phyloP scores from a whole-genome alignment of 2,113 vertebrate species.

The Plectropomus leopardus region DNA sequence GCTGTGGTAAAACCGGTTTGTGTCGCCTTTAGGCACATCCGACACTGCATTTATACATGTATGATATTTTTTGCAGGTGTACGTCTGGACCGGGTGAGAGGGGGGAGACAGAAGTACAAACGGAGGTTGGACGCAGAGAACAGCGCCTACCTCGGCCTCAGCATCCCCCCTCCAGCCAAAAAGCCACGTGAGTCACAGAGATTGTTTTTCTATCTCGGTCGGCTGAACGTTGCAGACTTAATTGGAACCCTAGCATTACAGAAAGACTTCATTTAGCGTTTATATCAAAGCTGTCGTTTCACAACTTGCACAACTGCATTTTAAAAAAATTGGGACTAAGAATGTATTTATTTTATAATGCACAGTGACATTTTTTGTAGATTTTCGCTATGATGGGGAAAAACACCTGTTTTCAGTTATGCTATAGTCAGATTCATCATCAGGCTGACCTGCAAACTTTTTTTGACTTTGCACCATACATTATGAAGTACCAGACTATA shows the following conservation, averaged over 20 bases:
- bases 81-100: conserved; percentile 96
- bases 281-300: neutral
- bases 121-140: conserved; percentile 93
- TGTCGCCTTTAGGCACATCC: too few species aligned
- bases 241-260: neutral
- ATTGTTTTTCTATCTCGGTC: neutral
- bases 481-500: neutral
- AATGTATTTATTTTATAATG: neutral
- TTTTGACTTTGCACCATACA: neutral
- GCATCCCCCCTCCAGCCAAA: conserved; percentile 93
- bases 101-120: conserved; percentile 98
- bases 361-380: neutral
- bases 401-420: neutral
- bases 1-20: too few species aligned
- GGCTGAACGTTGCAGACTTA: neutral
- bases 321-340: neutral
- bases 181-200: conserved; percentile 89
- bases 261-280: neutral
- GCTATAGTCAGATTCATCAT: neutral
- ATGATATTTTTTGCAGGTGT: conserved; percentile 86
- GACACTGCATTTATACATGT: too few species aligned
- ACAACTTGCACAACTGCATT: neutral
- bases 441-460: neutral
- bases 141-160: conserved; percentile 90
- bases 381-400: neutral